Percentiles rank a stretch among this genome's conserved stretches.
Conservation (phyloP, 2,113 vertebrate genomes). For the Centropus bengalensis region DNA sequence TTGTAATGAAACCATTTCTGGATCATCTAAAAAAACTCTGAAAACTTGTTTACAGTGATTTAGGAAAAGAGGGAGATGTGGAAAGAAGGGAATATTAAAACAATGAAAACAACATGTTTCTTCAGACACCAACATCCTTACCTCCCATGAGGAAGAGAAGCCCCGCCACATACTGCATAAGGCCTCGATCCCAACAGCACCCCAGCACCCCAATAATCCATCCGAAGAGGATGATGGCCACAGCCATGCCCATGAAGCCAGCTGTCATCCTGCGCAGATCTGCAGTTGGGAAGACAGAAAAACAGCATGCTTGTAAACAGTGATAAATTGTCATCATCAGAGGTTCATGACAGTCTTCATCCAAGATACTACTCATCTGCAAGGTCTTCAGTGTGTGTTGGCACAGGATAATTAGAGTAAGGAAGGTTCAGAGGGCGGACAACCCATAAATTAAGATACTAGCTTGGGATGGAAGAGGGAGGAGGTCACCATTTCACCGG, state of each 20-base stretch:
- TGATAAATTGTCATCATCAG: neutral
- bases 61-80: neutral
- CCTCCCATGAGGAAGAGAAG: constrained; percentile 99
- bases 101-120: neutral
- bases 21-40: neutral
- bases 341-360: neutral
- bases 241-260: constrained; percentile 98
- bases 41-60: neutral
- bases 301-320: neutral
- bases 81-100: neutral
- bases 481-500: neutral
- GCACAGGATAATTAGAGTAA: neutral
- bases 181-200: constrained; percentile 97
- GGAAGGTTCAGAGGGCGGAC: neutral
- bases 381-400: neutral
- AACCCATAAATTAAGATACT: neutral
- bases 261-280: constrained; percentile 97
- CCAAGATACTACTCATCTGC: neutral
- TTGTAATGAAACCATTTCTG: neutral
- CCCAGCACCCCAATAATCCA: constrained; percentile 96
- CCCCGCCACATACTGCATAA: constrained; percentile 98
- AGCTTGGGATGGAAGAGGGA: neutral
- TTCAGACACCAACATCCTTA: constrained; percentile 68
- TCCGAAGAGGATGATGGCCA: constrained; percentile 97
- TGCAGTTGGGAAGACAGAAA: constrained; percentile 59